Conservation (phyloP, 2,797 vertebrate genomes). For the Sebastiscus tertius region DNA sequence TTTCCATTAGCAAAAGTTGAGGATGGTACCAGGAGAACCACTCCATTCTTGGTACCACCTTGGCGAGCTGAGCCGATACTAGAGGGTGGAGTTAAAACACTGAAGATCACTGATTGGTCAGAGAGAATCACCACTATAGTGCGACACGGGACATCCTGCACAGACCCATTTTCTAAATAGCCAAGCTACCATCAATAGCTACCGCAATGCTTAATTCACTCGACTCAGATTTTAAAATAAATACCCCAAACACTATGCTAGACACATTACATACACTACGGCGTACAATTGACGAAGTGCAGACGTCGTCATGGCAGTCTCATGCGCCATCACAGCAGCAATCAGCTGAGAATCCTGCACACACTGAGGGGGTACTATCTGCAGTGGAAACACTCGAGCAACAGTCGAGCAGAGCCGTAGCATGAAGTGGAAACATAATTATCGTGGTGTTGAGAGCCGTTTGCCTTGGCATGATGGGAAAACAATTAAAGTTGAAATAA, state of each 20-base stretch:
- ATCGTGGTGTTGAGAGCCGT: neutral
- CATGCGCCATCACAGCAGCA: rapidly evolving
- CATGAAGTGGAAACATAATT: neutral
- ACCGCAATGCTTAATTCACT: neutral
- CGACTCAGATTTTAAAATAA: too few relatives aligned
- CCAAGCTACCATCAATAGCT: neutral
- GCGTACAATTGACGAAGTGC: neutral
- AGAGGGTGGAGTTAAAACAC: too few relatives aligned
- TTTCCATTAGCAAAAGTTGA: neutral
- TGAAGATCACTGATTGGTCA: too few relatives aligned
- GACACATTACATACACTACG: neutral
- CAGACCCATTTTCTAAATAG: too few relatives aligned
- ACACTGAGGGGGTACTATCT: neutral
- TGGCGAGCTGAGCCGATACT: too few relatives aligned
- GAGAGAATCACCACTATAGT: too few relatives aligned
- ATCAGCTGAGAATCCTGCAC: neutral
- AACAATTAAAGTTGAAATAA: neutral
- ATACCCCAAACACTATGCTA: too few relatives aligned
- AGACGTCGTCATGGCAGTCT: neutral
- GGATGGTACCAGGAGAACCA: too few relatives aligned
- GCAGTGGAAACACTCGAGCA: neutral
- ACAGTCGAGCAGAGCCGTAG: too few relatives aligned
- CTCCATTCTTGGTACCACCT: too few relatives aligned
- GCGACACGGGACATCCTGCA: too few relatives aligned
- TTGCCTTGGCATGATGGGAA: neutral